Conservation (phyloP, 2,888 invertebrate genomes). For the Odontothrips loti region DNA sequence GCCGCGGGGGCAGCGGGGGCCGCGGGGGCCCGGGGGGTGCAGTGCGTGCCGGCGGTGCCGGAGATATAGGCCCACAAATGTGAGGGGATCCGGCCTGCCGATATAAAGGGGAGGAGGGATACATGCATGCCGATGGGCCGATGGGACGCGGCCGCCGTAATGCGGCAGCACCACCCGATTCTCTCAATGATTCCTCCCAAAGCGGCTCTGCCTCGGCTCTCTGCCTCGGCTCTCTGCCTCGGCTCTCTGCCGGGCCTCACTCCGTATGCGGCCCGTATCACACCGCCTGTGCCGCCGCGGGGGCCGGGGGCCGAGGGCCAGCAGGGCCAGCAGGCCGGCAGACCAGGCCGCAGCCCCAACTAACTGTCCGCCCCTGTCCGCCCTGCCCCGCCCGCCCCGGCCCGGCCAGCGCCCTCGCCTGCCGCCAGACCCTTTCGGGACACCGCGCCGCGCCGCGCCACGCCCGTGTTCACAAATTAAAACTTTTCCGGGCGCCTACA, state of each 20-base stretch:
- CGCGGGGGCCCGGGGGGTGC: background rate
- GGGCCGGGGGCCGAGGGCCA: background rate
- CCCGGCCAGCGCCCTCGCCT: background rate
- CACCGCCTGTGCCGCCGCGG: background rate
- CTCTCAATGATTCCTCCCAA: too few species aligned
- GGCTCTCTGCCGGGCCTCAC: background rate
- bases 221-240: too few species aligned
- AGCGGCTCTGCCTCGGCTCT: too few species aligned
- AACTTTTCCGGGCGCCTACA: background rate
- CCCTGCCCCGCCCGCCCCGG: background rate
- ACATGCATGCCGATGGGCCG: too few species aligned
- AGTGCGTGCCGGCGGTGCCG: background rate
- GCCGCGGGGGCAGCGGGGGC: background rate
- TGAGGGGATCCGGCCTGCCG: background rate
- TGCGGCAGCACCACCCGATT: too few species aligned
- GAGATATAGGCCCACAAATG: background rate
- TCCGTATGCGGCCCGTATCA: background rate
- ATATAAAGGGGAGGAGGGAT: background rate
- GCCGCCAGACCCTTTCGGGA: background rate
- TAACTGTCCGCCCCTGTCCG: background rate
- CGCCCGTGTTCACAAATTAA: conserved; percentile 17
- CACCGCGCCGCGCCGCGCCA: background rate
- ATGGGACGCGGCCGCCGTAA: too few species aligned
- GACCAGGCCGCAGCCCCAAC: background rate
- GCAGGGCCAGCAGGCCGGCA: background rate